Percentiles rank a stretch among this genome's conserved stretches.
Conservation (phyloP, 2,113 vertebrate genomes). For the Crotalus viridis region DNA sequence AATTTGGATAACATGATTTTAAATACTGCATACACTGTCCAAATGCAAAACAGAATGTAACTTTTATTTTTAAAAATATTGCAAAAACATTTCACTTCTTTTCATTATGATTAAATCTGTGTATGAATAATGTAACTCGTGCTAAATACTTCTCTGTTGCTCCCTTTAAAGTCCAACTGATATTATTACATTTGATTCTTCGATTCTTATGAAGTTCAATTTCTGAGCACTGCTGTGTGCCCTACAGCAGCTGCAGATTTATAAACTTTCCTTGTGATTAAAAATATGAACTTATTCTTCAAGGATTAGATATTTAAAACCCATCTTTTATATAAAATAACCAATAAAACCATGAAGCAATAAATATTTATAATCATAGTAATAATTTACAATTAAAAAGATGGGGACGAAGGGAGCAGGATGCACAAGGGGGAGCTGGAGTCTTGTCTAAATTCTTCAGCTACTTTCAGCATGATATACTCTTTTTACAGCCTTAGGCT, state of each 20-base stretch:
- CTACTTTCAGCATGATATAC: too few species aligned
- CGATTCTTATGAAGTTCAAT: not conserved
- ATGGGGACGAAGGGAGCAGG: too few species aligned
- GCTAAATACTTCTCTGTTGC: not conserved
- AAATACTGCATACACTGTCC: too few species aligned
- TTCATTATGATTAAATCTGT: not conserved
- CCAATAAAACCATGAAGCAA: not conserved
- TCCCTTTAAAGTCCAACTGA: not conserved
- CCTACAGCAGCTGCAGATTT: not conserved
- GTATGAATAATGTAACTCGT: not conserved
- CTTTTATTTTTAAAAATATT: not conserved
- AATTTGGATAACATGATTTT: too few species aligned
- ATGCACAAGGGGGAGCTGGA: too few species aligned
- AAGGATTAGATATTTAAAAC: not conserved
- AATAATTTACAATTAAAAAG: too few species aligned
- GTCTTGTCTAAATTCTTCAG: too few species aligned
- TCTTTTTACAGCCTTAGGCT: too few species aligned
- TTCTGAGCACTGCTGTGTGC: not conserved
- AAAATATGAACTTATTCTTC: not conserved
- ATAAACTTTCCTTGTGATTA: constrained; percentile 10
- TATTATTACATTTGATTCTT: not conserved
- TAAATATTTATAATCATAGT: too few species aligned
- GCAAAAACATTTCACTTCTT: not conserved
- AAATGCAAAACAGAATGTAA: not conserved
- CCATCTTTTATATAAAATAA: too few species aligned